phyloP scores from a whole-genome alignment of 2,113 vertebrate species.

The Symphodus melops region DNA sequence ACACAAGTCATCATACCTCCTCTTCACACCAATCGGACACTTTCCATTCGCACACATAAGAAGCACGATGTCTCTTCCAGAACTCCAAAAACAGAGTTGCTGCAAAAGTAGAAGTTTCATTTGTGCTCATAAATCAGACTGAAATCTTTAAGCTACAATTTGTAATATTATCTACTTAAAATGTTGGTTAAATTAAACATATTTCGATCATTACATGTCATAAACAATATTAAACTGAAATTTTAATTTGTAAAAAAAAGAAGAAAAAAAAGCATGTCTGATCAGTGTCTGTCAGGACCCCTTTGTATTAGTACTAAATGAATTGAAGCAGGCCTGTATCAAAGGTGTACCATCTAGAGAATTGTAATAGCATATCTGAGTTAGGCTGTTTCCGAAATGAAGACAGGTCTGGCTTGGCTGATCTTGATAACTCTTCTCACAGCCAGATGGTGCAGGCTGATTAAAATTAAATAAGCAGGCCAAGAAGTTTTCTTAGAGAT shows the following conservation, averaged over 20 bases:
- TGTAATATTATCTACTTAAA: no score
- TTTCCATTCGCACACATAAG: slow-evolving; percentile 86
- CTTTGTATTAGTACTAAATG: no score
- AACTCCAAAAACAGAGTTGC: slow-evolving; percentile 95
- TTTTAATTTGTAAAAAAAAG: no score
- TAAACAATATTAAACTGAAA: no score
- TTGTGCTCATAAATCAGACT: not conserved
- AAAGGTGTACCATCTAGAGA: no score
- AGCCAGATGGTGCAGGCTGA: slow-evolving; percentile 64
- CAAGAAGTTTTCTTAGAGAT: slow-evolving; percentile 53
- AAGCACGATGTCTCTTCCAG: slow-evolving; percentile 91
- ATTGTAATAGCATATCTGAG: no score
- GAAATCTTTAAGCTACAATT: not conserved
- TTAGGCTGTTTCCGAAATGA: no score
- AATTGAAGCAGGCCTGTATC: no score
- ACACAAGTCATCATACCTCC: slow-evolving; percentile 81
- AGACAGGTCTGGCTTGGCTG: not conserved
- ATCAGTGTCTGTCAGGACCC: no score
- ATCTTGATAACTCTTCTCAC: slow-evolving; percentile 21
- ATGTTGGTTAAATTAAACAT: no score
- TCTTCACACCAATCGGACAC: slow-evolving; percentile 92
- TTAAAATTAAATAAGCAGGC: slow-evolving; percentile 14
- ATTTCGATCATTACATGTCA: no score
- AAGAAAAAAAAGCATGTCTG: no score
- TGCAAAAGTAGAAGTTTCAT: slow-evolving; percentile 60